Evolutionary conservation across 2,797 vertebrate genomes (phyloP).

Genomic region (Neopelma chrysocephalum): DNA sequence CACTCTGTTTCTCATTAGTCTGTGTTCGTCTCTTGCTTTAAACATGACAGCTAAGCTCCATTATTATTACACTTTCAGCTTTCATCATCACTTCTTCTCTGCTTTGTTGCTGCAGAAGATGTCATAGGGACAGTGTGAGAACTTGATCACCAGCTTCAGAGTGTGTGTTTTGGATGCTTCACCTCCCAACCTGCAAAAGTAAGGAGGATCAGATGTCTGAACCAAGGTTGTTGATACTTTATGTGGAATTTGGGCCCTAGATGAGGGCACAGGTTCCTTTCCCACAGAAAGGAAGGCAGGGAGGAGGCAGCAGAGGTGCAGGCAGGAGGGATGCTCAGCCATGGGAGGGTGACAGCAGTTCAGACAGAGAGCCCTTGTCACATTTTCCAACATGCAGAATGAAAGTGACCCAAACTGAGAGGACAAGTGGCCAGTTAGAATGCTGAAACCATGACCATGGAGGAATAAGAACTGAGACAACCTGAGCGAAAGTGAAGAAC

Average conservation of each 20-base stretch:
- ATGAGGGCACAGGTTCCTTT: neutral
- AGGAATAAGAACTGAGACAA: neutral
- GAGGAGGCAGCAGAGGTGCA: neutral
- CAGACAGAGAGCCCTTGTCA: fast-evolving
- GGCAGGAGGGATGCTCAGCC: neutral
- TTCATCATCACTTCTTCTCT: neutral
- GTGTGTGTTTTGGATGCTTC: fast-evolving
- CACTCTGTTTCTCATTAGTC: conserved; percentile 46
- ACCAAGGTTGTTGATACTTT: neutral
- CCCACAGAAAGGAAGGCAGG: neutral
- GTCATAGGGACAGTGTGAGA: fast-evolving
- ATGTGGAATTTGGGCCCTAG: neutral
- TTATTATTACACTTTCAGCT: neutral
- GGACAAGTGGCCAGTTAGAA: fast-evolving
- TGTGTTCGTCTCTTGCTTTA: neutral
- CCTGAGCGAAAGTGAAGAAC: neutral
- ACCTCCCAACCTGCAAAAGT: fast-evolving
- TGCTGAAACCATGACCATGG: fast-evolving
- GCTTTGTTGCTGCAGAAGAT: neutral
- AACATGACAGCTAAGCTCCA: neutral
- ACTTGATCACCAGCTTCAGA: fast-evolving
- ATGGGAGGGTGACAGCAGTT: fast-evolving
- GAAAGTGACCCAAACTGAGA: neutral
- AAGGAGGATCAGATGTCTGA: neutral
- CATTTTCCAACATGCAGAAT: fast-evolving